Conservation (phyloP, 2,113 vertebrate species). For the Siniperca chuatsi region DNA sequence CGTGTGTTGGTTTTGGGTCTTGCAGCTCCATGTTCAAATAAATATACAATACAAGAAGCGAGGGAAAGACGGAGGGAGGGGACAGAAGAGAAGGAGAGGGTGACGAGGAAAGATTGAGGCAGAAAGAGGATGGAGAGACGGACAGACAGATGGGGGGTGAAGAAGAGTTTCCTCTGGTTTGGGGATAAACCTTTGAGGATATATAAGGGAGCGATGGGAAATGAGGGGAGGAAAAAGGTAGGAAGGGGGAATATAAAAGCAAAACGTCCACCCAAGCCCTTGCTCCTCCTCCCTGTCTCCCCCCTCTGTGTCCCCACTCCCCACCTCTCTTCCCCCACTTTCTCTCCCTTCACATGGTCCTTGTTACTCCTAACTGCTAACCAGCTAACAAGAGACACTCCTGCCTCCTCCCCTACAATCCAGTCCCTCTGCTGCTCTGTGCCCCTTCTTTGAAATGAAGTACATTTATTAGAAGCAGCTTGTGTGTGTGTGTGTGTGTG, state of each 20-base stretch:
- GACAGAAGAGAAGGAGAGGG: slow-evolving; percentile 15
- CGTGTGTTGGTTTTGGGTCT: slow-evolving; percentile 78
- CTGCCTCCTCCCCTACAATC: slow-evolving; percentile 55
- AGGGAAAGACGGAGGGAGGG: slow-evolving; percentile 28
- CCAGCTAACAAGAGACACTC: slow-evolving; percentile 73
- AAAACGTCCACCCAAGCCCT: slow-evolving; percentile 43
- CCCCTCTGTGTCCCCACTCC: background rate
- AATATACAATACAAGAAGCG: slow-evolving; percentile 63
- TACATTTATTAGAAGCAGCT: slow-evolving; percentile 85
- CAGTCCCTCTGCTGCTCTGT: slow-evolving; percentile 50
- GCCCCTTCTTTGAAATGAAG: slow-evolving; percentile 79
- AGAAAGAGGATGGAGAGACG: slow-evolving; percentile 1
- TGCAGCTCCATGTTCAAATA: slow-evolving; percentile 70
- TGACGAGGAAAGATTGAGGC: slow-evolving; percentile 40
- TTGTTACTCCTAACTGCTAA: slow-evolving; percentile 72
- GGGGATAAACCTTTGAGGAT: slow-evolving; percentile 32
- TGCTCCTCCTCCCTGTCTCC: slow-evolving; percentile 1
- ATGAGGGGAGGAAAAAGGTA: slow-evolving; percentile 14
- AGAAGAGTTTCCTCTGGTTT: slow-evolving; percentile 34
- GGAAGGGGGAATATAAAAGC: slow-evolving; percentile 52
- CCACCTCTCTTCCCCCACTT: slow-evolving; percentile 38
- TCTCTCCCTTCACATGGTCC: slow-evolving; percentile 77
- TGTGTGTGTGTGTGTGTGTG: slow-evolving; percentile 41
- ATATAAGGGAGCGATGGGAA: background rate
- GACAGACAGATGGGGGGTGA: slow-evolving; percentile 6